Conservation (phyloP, 2,797 vertebrate species). For the Cryptoblepharus egeriae region DNA sequence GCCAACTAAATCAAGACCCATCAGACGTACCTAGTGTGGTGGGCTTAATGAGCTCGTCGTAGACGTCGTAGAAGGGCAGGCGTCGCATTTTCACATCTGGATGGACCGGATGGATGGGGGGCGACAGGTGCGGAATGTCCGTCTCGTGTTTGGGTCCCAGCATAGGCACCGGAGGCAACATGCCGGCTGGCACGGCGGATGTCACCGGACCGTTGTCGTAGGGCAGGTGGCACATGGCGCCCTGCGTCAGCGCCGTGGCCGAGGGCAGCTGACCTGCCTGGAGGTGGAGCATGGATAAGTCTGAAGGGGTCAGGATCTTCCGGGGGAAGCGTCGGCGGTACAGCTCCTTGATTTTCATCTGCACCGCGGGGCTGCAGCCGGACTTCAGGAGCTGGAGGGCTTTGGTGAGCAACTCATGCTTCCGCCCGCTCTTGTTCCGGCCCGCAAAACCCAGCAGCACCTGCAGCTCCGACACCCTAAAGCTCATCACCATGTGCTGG, state of each 20-base stretch:
- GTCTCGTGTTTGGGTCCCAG: slow-evolving; percentile 73
- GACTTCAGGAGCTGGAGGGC: slow-evolving; percentile 72
- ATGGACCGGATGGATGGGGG: slow-evolving; percentile 76
- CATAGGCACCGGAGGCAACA: slow-evolving; percentile 65
- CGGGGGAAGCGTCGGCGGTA: slow-evolving; percentile 77
- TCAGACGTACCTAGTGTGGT: slow-evolving; percentile 73
- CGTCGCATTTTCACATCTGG: slow-evolving; percentile 79
- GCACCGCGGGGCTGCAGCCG: slow-evolving; percentile 72
- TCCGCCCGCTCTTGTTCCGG: slow-evolving; percentile 75
- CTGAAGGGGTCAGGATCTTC: slow-evolving; percentile 69
- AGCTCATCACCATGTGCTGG: slow-evolving; percentile 81
- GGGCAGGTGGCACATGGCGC: slow-evolving; percentile 56
- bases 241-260: neutral
- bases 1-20: neutral
- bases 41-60: slow-evolving; percentile 78
- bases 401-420: slow-evolving; percentile 75
- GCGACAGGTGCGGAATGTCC: slow-evolving; percentile 64
- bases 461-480: slow-evolving; percentile 78
- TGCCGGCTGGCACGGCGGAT: slow-evolving; percentile 40
- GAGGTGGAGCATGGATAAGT: slow-evolving; percentile 73
- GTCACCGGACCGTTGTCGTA: slow-evolving; percentile 60
- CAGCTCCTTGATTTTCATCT: slow-evolving; percentile 81
- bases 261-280: slow-evolving; percentile 60
- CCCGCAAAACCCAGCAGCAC: slow-evolving; percentile 79
- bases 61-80: slow-evolving; percentile 78